These are phyloP conservation scores for Bellardia pandia DNA, from an alignment of 2,888 invertebrate genomes.

Conservation along the genomic window DNA sequence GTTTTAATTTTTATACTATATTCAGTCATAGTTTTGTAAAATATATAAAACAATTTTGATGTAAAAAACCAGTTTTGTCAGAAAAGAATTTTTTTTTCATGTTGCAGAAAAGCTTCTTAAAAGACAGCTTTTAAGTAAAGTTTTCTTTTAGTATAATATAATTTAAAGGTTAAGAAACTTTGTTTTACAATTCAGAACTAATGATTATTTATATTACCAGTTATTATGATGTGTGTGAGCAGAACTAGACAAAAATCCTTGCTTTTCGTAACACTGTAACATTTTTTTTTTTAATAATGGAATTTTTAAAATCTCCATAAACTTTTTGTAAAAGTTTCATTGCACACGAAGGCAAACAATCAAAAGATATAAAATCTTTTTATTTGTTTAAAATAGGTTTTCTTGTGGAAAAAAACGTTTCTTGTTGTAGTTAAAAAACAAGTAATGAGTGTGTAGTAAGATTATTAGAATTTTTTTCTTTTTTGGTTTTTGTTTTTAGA, in stretches of 20 bases:
- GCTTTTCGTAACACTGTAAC: conserved; percentile 59
- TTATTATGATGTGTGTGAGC: no score
- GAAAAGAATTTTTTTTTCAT: no score
- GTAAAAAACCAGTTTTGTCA: no score
- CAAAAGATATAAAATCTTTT: conserved; percentile 75
- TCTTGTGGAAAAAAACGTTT: conserved; percentile 40
- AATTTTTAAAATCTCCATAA: background rate
- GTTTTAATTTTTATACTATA: no score
- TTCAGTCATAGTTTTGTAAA: no score
- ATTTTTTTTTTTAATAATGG: conserved; percentile 18
- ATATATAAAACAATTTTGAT: no score
- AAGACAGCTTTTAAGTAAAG: no score
- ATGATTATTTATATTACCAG: no score
- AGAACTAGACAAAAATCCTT: conserved; percentile 1
- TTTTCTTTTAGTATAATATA: no score
- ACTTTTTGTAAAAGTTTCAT: conserved; percentile 73
- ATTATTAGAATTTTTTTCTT: conserved; percentile 51
- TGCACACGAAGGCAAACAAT: conserved; percentile 77
- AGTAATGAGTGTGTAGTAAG: conserved; percentile 69
- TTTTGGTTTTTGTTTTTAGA: conserved; percentile 16
- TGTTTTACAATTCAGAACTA: no score
- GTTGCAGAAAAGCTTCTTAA: no score
- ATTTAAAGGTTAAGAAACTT: no score
- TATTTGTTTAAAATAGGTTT: conserved; percentile 33
- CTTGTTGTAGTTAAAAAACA: conserved; percentile 55